Conservation (phyloP, 2,113 vertebrate species). For the Spilogale gracilis region DNA sequence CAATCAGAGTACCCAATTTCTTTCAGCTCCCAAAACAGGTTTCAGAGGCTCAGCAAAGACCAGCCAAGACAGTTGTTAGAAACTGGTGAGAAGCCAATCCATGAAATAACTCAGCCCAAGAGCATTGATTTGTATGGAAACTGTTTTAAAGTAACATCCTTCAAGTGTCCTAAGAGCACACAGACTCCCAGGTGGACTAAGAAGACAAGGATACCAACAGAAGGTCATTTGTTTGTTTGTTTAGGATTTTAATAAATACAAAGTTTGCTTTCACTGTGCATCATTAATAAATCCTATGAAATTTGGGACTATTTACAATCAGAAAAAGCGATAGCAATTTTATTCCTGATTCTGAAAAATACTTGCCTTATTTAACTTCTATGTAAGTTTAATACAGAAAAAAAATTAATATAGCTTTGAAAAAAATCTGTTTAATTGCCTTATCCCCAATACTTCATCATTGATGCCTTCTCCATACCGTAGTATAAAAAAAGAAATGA, state of each 20-base stretch:
- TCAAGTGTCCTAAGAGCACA: slow-evolving; percentile 54
- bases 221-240: slow-evolving; percentile 72
- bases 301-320: slow-evolving; percentile 53
- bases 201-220: slow-evolving; percentile 65
- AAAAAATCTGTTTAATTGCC: slow-evolving; percentile 11
- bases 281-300: slow-evolving; percentile 35
- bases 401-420: slow-evolving; percentile 41
- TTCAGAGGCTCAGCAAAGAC: slow-evolving; percentile 53
- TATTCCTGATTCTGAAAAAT: slow-evolving; percentile 36
- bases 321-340: not conserved
- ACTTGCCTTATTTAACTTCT: slow-evolving; percentile 1
- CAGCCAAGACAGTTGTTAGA: slow-evolving; percentile 56
- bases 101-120: not conserved
- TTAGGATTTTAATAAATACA: slow-evolving; percentile 62
- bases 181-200: slow-evolving; percentile 66
- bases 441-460: not conserved
- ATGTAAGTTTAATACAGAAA: slow-evolving; percentile 28
- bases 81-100: slow-evolving; percentile 42
- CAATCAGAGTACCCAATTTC: slow-evolving; percentile 65
- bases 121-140: slow-evolving; percentile 42
- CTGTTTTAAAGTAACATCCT: slow-evolving; percentile 68
- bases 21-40: slow-evolving; percentile 78
- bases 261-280: slow-evolving; percentile 21
- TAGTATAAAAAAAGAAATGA: not conserved
- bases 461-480: not conserved